Evolutionary conservation across 2,113 vertebrate genomes (phyloP), one percentile per base, ranked within the genome.

Genomic region (Trematocara macrostoma): DNA sequence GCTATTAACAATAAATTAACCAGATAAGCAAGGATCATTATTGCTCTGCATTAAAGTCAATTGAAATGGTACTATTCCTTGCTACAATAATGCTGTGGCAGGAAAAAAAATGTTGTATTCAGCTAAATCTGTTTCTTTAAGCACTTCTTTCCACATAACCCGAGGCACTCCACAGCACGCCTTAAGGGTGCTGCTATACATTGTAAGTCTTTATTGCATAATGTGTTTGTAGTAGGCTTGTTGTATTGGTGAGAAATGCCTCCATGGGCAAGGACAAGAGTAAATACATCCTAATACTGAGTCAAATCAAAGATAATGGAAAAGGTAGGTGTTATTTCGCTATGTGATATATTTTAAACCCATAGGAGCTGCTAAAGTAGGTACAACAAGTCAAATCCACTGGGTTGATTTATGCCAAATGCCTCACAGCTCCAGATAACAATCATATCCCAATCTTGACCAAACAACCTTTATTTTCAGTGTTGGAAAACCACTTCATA

Each of bases 201-300:
- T 53, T 84, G 4, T 55, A 51, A 85, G 40, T 85, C 11, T 86
- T 87, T 81, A 88, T 89, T 90, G 15, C 4, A 20, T 86, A 84
- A 94, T 67, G 45, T 82, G 23, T 61, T 86, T 34, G 42, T 86
- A 53, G 49, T 42, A 69, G 71, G 59, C 35, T 82, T 55, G 10
- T 16, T 69, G 23, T 20, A n/a, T 38, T 20, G 40, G 61, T 79
- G 57, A 80, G 18, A n/a, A 52, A 71, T 31, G 40, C n/a, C 82
- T 64, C 49, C 14, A 31, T 15, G 67, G 81, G 56, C 84, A 79
- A 78, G 83, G 35, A 82, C 42, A 49, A 35, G 26, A 56, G 12
- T 35, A 81, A 80, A 82, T 26, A 4, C 5, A 47, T 57, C 47
- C 35, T 10, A 40, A 51, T 8, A 40, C 38, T 10, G 49, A 26